Evolutionary conservation across 2,888 invertebrate species (phyloP), one percentile per base, ranked within the genome.

Genomic region (Invenusta paracnida): DNA sequence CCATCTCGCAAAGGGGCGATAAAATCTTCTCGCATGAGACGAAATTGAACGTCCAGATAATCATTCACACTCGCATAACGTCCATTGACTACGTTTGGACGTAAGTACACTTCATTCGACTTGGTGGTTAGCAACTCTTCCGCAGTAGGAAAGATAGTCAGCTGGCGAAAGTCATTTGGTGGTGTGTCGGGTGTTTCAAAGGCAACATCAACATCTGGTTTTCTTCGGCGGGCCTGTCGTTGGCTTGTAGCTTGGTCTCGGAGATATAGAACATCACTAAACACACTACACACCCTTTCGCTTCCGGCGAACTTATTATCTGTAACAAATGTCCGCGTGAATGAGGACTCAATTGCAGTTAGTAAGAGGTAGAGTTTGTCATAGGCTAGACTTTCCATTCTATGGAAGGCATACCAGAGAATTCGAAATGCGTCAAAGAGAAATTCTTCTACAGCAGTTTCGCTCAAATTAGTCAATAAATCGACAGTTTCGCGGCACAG

Each of bases 21-120:
- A 89, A 95, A 95, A 91, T 96, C 96, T 92, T 96, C 95, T 30
- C 95, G 92, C 81, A 96, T 90, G 30, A 96, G 92, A 29, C 94
- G 93, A 89, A 95, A 95, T 89, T 96, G 96, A 0, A 90, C 92
- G 88, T 95, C 94, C 29, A 96, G 92, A 90, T 96, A 96, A 89
- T 95, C 94, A 81, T 94, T 93, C 0, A 94, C 92, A 89, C 92
- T 92, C 5, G 5, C 48, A 48, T 48, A 48, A 17, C 17, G 48
- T 11, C 48, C 48, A 5, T 5, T 17, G 5, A 48, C 48, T 5
- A 48, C 17, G 48, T 48, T 48, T 17, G 17, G 5, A 48, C 48
- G 5, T 5, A 48, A 17, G 17, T 48, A 48, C 5, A 48, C 48
- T 17, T 48, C 48, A 48, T 48, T 17, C 5, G 48, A 48, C 48